Conservation (phyloP, 2,797 vertebrate species). For the Poecile montanus region DNA sequence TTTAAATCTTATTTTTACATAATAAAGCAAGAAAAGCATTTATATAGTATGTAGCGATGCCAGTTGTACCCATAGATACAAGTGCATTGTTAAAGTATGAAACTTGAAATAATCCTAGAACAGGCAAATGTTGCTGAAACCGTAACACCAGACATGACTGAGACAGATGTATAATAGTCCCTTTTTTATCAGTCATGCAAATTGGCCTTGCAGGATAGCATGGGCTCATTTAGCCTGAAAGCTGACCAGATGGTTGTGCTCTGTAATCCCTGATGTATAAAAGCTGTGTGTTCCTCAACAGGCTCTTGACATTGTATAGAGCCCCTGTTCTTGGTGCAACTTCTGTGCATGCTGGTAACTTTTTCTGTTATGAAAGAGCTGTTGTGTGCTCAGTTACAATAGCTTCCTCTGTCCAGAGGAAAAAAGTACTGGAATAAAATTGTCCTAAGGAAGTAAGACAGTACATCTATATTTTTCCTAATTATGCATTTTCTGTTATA, state of each 20-base stretch:
- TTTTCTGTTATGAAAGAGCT: constrained; percentile 63
- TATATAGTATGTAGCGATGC: not conserved
- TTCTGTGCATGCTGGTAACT: constrained; percentile 47
- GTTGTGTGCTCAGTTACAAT: constrained; percentile 61
- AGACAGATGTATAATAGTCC: not conserved
- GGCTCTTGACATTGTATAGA: constrained; percentile 49
- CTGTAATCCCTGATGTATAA: constrained; percentile 55
- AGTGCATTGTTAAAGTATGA: constrained; percentile 3
- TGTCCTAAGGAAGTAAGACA: constrained; percentile 36
- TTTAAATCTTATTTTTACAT: constrained; percentile 22
- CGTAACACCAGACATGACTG: not conserved
- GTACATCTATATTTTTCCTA: constrained; percentile 49
- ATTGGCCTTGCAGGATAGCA: not conserved
- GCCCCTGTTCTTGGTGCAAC: constrained; percentile 43
- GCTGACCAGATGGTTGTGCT: constrained; percentile 63
- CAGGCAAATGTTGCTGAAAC: not conserved
- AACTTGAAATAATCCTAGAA: not conserved
- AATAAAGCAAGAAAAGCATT: constrained; percentile 3
- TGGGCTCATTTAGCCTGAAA: constrained; percentile 59
- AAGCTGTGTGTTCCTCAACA: constrained; percentile 41
- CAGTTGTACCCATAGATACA: not conserved
- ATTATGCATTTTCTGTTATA: constrained; percentile 35
- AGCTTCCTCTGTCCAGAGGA: constrained; percentile 59
- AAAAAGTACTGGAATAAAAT: constrained; percentile 55
- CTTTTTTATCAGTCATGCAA: constrained; percentile 7